A percentile compares a stretch with the other conserved stretches of the same genome.
Conservation (phyloP, 2,888 invertebrate genomes). For the Galerucella pusilla region DNA sequence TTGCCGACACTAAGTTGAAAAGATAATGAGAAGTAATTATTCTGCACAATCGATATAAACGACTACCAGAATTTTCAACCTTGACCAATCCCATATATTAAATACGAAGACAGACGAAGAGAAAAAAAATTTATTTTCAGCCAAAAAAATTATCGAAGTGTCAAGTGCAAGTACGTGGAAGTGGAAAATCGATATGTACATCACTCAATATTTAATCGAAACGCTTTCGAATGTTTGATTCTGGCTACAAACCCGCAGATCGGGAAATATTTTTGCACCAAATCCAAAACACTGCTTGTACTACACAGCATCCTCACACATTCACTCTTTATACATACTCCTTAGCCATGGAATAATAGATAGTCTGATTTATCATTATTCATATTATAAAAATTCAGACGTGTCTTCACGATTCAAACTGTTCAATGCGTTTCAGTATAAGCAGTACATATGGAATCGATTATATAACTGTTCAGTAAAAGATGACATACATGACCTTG, state of each 20-base stretch:
- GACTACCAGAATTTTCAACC: conserved; percentile 21
- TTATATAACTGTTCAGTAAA: background rate
- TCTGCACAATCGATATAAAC: conserved; percentile 22
- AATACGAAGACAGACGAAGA: conserved; percentile 16
- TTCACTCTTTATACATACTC: no score
- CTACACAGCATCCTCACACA: background rate
- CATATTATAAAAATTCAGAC: no score
- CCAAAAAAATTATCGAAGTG: conserved; percentile 5
- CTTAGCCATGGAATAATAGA: no score
- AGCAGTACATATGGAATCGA: background rate
- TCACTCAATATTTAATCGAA: no score
- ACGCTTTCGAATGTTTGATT: background rate
- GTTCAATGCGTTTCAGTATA: no score
- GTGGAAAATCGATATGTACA: background rate
- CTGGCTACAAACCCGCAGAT: background rate
- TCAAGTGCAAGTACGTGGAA: conserved; percentile 4
- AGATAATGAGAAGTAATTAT: conserved; percentile 19
- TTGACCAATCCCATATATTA: conserved; percentile 35
- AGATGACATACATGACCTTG: background rate
- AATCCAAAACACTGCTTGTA: background rate
- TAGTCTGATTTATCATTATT: no score
- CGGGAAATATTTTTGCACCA: background rate
- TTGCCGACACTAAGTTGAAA: background rate
- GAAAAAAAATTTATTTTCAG: background rate
- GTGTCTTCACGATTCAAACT: no score